phyloP scores from a whole-genome alignment of 2,797 vertebrate genomes.

The Sebastes cheni region DNA sequence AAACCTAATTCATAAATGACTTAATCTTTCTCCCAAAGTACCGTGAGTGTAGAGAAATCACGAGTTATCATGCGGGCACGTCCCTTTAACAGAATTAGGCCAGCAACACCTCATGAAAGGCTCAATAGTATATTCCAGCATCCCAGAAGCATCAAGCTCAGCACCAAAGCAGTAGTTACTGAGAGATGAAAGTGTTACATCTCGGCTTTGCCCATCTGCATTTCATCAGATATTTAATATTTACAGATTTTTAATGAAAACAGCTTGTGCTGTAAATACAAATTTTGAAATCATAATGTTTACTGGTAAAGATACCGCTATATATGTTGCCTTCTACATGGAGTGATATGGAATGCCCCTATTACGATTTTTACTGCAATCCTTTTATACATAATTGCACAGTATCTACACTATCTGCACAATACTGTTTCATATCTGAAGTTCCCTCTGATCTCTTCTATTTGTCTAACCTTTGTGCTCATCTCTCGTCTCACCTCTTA shows the following conservation, averaged over 20 bases:
- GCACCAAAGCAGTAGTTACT: background rate
- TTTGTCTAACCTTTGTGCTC: background rate
- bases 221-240: background rate
- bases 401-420: background rate
- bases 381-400: background rate
- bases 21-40: background rate
- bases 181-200: slow-evolving; percentile 1
- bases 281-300: background rate
- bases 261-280: background rate
- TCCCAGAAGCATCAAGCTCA: slow-evolving; percentile 3
- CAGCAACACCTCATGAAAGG: background rate
- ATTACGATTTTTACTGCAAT: background rate
- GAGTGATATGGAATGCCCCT: background rate
- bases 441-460: background rate
- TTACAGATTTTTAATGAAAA: background rate
- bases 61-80: background rate
- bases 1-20: background rate
- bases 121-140: background rate
- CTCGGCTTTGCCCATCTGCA: background rate
- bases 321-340: background rate
- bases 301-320: background rate
- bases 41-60: background rate
- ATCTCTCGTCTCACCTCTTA: background rate
- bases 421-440: background rate
- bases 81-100: slow-evolving; percentile 19